phyloP scores from a whole-genome alignment of 1,140 invertebrate species.

The Drosophila teissieri region DNA sequence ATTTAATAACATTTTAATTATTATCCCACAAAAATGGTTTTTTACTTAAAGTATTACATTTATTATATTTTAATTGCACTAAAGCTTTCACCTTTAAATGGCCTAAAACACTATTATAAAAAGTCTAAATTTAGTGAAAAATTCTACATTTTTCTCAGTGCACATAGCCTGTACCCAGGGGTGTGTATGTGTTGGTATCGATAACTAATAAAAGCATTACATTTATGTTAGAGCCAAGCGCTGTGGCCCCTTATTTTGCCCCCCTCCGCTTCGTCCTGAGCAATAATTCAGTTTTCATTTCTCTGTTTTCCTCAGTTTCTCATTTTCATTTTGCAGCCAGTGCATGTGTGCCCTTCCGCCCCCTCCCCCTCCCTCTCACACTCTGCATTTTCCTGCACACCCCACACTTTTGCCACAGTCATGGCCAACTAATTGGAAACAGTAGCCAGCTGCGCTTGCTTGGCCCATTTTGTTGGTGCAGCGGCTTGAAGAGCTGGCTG shows the following conservation, averaged over 20 bases:
- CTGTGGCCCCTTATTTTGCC: conserved; percentile 13
- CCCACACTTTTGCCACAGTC: conserved; percentile 32
- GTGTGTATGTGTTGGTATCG: conserved; percentile 51
- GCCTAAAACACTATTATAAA: too few relatives aligned
- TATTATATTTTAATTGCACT: too few relatives aligned
- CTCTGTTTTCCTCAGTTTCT: conserved; percentile 55
- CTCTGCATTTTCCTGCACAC: not conserved
- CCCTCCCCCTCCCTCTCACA: not conserved
- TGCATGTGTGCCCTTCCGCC: conserved; percentile 36
- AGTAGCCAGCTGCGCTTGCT: conserved; percentile 35
- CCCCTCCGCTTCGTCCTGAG: conserved; percentile 35
- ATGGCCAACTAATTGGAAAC: conserved; percentile 70
- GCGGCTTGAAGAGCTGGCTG: conserved; percentile 3
- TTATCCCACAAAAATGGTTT: too few relatives aligned
- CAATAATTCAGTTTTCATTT: conserved; percentile 77
- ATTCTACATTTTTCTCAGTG: conserved; percentile 1
- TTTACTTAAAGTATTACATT: too few relatives aligned
- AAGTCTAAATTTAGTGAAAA: too few relatives aligned
- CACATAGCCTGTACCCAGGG: conserved; percentile 10
- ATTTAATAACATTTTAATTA: too few relatives aligned
- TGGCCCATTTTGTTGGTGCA: conserved; percentile 1
- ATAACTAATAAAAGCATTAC: conserved; percentile 81
- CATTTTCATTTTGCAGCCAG: conserved; percentile 51
- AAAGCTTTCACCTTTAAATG: too few relatives aligned
- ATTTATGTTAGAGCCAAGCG: conserved; percentile 64